These are phyloP conservation scores for Hoplias malabaricus DNA, from an alignment of 2,113 vertebrate genomes.

Conservation along the genomic window DNA sequence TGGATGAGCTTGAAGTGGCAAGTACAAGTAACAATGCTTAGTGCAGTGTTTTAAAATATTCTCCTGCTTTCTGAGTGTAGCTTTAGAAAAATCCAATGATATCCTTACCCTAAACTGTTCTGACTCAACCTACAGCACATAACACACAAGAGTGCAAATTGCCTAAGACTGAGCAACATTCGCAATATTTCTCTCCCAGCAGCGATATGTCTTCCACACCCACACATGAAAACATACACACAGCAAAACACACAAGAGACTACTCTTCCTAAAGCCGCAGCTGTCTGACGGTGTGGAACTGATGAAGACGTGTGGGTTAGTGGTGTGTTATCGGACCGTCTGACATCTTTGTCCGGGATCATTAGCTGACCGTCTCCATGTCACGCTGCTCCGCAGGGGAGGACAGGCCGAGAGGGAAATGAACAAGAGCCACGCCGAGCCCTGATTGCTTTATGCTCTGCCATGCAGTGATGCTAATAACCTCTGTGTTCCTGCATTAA, in stretches of 20 bases:
- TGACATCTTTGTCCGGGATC: slow-evolving; percentile 71
- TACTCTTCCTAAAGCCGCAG: slow-evolving; percentile 63
- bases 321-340: slow-evolving; percentile 64
- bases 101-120: neutral
- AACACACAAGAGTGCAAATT: slow-evolving; percentile 21
- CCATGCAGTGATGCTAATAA: slow-evolving; percentile 78
- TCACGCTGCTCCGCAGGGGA: slow-evolving; percentile 64
- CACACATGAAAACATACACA: neutral
- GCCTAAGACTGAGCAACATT: slow-evolving; percentile 34
- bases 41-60: slow-evolving; percentile 1
- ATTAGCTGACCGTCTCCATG: slow-evolving; percentile 75
- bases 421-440: slow-evolving; percentile 65
- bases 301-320: slow-evolving; percentile 68
- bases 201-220: too few species aligned
- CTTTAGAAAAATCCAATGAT: neutral
- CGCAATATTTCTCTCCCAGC: slow-evolving; percentile 23
- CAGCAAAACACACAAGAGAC: slow-evolving; percentile 34
- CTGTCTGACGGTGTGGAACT: slow-evolving; percentile 62
- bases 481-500: slow-evolving; percentile 80
- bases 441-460: slow-evolving; percentile 76
- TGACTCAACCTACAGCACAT: slow-evolving; percentile 8
- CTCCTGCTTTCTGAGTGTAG: neutral
- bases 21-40: too few species aligned
- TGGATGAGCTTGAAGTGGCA: too few species aligned
- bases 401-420: slow-evolving; percentile 65